A percentile compares a stretch with the other conserved stretches of the same genome.
These are phyloP conservation scores for Stomatorhinus ivindoensis DNA, from an alignment of 2,113 vertebrate genomes.

Conservation along the genomic window DNA sequence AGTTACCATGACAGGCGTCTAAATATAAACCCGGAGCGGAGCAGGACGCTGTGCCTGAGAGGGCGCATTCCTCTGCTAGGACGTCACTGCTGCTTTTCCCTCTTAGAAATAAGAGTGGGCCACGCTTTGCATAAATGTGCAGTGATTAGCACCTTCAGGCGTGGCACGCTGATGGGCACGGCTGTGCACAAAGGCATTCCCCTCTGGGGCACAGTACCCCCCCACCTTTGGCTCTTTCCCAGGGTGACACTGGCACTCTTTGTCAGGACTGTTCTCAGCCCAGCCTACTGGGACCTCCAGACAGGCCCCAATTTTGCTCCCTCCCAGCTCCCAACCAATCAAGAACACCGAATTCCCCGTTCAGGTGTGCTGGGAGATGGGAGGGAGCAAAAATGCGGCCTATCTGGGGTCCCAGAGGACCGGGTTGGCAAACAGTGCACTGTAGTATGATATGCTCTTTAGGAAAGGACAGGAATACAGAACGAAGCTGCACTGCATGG, in stretches of 20 bases:
- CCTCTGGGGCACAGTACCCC: neutral
- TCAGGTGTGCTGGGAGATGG: neutral
- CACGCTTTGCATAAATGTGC: neutral
- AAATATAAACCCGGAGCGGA: neutral
- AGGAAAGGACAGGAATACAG: neutral
- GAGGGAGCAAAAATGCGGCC: neutral
- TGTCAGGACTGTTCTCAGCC: neutral
- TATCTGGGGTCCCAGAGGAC: neutral
- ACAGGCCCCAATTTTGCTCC: neutral
- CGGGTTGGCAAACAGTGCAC: neutral
- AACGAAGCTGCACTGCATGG: neutral
- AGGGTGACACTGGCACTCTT: neutral
- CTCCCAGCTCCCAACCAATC: neutral
- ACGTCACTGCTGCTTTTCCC: neutral
- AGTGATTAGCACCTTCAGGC: neutral
- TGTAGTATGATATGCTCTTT: neutral
- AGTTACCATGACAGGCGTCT: constrained; percentile 1
- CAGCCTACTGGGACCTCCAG: neutral
- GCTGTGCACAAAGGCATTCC: neutral
- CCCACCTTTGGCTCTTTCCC: neutral
- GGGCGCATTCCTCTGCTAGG: neutral
- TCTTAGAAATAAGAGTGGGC: neutral
- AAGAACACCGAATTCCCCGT: neutral
- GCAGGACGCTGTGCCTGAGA: neutral
- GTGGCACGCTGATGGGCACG: neutral